Percentiles rank a stretch among this genome's conserved stretches.
Evolutionary conservation across 2,797 vertebrate genomes (phyloP).

Genomic region (Sebastes trivittatus): DNA sequence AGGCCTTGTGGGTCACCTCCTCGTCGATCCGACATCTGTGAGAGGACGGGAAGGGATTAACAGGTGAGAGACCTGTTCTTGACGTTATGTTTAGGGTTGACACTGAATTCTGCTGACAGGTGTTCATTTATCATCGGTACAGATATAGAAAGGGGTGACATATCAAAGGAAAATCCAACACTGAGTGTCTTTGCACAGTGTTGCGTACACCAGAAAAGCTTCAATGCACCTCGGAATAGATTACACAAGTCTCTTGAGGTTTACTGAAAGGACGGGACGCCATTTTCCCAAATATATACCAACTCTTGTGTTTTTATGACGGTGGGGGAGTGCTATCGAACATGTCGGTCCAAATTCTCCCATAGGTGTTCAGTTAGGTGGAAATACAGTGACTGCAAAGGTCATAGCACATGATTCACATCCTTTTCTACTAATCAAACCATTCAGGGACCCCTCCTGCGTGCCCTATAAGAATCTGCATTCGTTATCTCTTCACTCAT

Average conservation of each 20-base stretch:
- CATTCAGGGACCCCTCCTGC: not conserved
- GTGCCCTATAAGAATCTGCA: not conserved
- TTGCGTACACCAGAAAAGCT: not conserved
- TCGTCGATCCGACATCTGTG: constrained; percentile 90
- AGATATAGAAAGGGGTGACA: not conserved
- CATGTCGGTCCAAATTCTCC: not conserved
- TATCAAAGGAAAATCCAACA: not conserved
- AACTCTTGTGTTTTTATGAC: not conserved
- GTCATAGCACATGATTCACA: constrained; percentile 20
- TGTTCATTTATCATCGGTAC: not conserved
- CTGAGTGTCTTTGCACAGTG: not conserved
- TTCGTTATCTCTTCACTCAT: not conserved
- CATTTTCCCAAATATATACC: not conserved
- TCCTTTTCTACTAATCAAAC: constrained; percentile 32
- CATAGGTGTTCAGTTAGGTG: not conserved
- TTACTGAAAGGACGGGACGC: not conserved
- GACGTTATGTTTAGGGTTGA: not conserved
- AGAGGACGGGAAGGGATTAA: not conserved
- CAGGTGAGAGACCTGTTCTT: not conserved
- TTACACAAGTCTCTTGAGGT: not conserved
- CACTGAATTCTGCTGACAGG: not conserved
- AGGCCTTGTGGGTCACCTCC: constrained; percentile 92
- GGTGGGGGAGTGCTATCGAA: not conserved
- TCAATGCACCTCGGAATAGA: not conserved
- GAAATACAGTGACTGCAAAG: constrained; percentile 14